Evolutionary conservation across 2,888 invertebrate species (phyloP).

Genomic region (Ischnus inquisitorius): DNA sequence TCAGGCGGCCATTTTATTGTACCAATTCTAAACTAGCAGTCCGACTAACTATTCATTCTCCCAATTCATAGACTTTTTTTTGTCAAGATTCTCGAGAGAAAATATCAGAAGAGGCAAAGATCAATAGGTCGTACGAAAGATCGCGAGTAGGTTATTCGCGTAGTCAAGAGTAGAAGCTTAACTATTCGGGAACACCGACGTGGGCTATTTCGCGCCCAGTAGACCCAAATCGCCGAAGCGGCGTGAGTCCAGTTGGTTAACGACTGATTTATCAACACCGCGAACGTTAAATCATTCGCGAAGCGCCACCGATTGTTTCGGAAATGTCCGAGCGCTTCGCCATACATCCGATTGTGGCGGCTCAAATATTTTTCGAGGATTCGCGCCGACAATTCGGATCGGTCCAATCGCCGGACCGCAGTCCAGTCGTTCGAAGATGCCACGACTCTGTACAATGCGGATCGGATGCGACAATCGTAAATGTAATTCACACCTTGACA

Average conservation of each 20-base stretch:
- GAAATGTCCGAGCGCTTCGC: slow-evolving; percentile 36
- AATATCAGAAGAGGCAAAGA: not conserved
- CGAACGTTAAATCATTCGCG: slow-evolving; percentile 52
- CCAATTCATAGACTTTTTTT: too few relatives aligned
- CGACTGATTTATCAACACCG: slow-evolving; percentile 65
- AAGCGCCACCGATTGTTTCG: slow-evolving; percentile 37
- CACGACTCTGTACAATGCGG: not conserved
- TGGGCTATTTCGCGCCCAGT: not conserved
- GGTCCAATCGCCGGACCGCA: too few relatives aligned
- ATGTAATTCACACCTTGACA: slow-evolving; percentile 40
- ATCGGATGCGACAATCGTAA: not conserved
- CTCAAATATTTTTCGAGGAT: too few relatives aligned
- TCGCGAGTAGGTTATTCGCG: not conserved
- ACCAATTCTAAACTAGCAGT: too few relatives aligned
- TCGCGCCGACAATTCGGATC: too few relatives aligned
- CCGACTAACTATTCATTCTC: too few relatives aligned
- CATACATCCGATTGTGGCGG: not conserved
- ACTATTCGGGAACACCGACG: not conserved
- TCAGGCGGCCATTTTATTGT: too few relatives aligned
- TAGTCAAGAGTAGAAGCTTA: slow-evolving; percentile 12
- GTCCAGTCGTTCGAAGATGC: too few relatives aligned
- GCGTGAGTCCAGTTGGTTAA: slow-evolving; percentile 60
- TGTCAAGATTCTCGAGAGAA: not conserved
- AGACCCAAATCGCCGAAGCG: not conserved
- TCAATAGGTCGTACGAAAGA: not conserved